These are phyloP conservation scores for Cinclus cinclus DNA, from an alignment of 2,113 vertebrate genomes.

Conservation along the genomic window DNA sequence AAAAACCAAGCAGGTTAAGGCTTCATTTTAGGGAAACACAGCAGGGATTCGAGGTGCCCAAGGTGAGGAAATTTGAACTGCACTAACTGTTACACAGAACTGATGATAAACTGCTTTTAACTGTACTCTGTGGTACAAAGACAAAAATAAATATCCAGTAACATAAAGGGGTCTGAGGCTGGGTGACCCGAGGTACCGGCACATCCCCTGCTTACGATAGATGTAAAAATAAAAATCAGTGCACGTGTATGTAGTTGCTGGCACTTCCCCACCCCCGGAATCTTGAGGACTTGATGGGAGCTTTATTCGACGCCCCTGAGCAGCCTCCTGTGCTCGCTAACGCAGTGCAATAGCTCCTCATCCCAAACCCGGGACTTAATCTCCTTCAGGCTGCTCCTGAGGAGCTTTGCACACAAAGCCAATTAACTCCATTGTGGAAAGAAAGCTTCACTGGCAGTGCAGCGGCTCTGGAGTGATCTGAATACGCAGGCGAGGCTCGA, in stretches of 20 bases:
- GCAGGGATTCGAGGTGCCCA: not conserved
- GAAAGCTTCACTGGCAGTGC: not conserved
- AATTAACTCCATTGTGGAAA: not conserved
- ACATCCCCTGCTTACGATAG: fast-evolving
- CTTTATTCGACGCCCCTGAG: not conserved
- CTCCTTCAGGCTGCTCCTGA: not conserved
- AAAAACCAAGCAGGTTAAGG: not conserved
- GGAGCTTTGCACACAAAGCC: not conserved
- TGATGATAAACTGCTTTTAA: not conserved
- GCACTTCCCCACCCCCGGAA: not conserved
- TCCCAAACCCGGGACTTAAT: fast-evolving
- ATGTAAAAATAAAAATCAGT: not conserved
- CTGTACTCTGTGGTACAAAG: not conserved
- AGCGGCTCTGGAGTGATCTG: fast-evolving
- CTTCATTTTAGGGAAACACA: not conserved
- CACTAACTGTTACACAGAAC: not conserved
- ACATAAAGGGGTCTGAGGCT: not conserved
- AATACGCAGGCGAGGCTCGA: not conserved
- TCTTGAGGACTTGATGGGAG: fast-evolving
- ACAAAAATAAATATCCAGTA: not conserved
- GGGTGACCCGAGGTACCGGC: not conserved
- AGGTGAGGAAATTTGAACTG: not conserved
- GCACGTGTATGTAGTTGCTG: too few relatives aligned
- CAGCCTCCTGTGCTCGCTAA: not conserved
- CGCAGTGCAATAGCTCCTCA: fast-evolving